Base-by-base conservation (phyloP, 2,797 vertebrate genomes). In the Gallinago solitaria region DNA sequence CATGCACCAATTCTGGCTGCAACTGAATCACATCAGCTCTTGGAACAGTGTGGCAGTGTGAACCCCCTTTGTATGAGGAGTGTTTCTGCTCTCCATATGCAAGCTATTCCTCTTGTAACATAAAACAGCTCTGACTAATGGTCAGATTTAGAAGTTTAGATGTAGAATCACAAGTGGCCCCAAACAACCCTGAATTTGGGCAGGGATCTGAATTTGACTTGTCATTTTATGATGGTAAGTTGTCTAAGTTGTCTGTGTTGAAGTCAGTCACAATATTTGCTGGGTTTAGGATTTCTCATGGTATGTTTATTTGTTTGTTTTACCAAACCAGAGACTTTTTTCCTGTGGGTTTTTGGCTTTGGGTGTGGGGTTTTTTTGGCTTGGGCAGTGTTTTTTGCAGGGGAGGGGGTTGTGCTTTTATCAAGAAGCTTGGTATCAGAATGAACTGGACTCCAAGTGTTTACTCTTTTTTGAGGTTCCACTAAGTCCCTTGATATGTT, bases 1-100 rank as follows among this genome's bases (percentile, higher is more conserved):
- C 1, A 0, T 32, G n/a, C 9, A 59, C 23, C 23, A 73, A 2
- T 2, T 1, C 10, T 33, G 41, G 9, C 39, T 64, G 28, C 32
- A 56, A 37, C 28, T 39, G 32, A 41, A 28, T 54, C 51, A 13
- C 15, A 27, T 48, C n/a, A 56, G 4, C 37, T 51, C 65, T 51
- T n/a, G 37, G 23, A 59, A 60, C 35, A 65, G 41, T 1, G 1
- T 30, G 24, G 28, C 0, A 0, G 4, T 10, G 17, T 10, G 37
- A 83, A 73, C 35, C 4, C 11, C 9, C 60, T 59, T 57, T 39
- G 15, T 30, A 3, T 4, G 45, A 33, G 23, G 24, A 45, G 8
- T 17, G 9, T 21, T 54, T 61, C 47, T 1, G 0, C 37, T 67
- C 17, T 28, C 43, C 8, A 2, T 4, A 11, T 28, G 8, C 17